A percentile compares a stretch with the other conserved stretches of the same genome.
Evolutionary conservation across 2,888 invertebrate species (phyloP).

Genomic region (Drosophila longiperda): DNA sequence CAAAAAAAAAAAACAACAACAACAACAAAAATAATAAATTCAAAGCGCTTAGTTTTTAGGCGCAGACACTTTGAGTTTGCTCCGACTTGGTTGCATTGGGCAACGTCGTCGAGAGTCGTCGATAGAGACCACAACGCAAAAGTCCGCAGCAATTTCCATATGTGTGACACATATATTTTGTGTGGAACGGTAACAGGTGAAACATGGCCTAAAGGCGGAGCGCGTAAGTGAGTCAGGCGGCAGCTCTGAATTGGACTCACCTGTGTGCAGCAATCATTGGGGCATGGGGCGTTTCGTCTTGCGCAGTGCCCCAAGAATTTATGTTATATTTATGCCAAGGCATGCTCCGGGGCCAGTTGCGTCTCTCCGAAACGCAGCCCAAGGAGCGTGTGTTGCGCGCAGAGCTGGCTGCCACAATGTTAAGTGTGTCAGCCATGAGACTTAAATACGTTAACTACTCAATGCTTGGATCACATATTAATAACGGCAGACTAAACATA

Average conservation of each 20-base stretch:
- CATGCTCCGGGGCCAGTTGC: constrained; percentile 58
- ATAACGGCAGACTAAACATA: constrained; percentile 3
- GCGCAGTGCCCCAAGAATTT: constrained; percentile 39
- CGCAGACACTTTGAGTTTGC: constrained; percentile 47
- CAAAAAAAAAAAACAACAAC: constrained; percentile 2
- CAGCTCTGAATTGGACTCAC: constrained; percentile 4
- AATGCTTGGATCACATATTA: constrained; percentile 26
- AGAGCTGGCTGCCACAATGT: constrained; percentile 46
- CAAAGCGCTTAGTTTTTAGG: constrained; percentile 52
- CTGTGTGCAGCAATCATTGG: constrained; percentile 41
- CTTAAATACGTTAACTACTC: constrained; percentile 24
- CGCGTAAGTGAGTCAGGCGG: constrained; percentile 46
- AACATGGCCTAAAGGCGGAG: constrained; percentile 42
- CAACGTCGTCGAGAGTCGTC: constrained; percentile 55
- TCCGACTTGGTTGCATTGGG: constrained; percentile 65
- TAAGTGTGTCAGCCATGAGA: constrained; percentile 64
- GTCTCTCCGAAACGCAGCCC: constrained; percentile 30
- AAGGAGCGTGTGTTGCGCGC: constrained; percentile 20
- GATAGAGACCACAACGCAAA: constrained; percentile 31
- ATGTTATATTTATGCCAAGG: constrained; percentile 59
- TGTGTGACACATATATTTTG: constrained; percentile 60
- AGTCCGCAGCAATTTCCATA: constrained; percentile 35
- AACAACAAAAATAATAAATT: neutral
- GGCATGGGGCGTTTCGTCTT: constrained; percentile 57
- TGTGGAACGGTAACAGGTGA: constrained; percentile 64